Evolutionary conservation across 1,140 invertebrate genomes (phyloP), one percentile per base, ranked within the genome.

Genomic region (Drosophila simulans): DNA sequence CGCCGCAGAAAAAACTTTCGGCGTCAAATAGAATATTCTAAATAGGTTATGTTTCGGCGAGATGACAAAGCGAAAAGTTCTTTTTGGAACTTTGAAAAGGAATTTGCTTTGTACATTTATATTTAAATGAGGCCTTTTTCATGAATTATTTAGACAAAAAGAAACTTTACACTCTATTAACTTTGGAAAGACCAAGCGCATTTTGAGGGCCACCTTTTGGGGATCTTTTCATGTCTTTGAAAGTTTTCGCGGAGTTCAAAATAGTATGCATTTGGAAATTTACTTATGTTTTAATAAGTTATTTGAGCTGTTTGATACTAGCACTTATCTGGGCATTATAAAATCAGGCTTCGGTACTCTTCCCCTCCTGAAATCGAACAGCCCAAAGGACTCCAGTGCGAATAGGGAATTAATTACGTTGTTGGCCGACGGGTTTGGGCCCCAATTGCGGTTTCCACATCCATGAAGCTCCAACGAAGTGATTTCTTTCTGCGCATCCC

Each of bases 371-470:
- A 17, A 10, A 25, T 35, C 22, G 20, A 13, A 35, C 12, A 22
- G 15, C 43, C 52, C 20, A 5, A 17, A 20, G 35, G 54, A 70
- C 65, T 57, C 37, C n/a, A n/a, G 17, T 45, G 13, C 20, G 65
- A 70, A 70, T 57, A 70, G 68, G 35, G 64, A 70, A 71, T 71
- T 70, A 70, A 70, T 70, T 70, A 70, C 66, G 66, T 66, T 70
- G 20, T 20, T 57, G 39, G 54, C 66, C 55, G 31, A 46, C 15
- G 40, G 43, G 51, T 40, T 48, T 40, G 4, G 11, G 68, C 34
- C 54, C 42, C 34, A 56, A 48, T 25, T 63, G 54, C 48, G 66
- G 48, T 77, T 59, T 54, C 27, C 39, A 37, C 40, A 12, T 46
- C 42, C 37, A 42, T 58, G 20, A 43, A 45, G 53, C 45, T 49